Evolutionary conservation across 2,797 vertebrate genomes (phyloP).

Genomic region (Hipposideros larvatus): DNA sequence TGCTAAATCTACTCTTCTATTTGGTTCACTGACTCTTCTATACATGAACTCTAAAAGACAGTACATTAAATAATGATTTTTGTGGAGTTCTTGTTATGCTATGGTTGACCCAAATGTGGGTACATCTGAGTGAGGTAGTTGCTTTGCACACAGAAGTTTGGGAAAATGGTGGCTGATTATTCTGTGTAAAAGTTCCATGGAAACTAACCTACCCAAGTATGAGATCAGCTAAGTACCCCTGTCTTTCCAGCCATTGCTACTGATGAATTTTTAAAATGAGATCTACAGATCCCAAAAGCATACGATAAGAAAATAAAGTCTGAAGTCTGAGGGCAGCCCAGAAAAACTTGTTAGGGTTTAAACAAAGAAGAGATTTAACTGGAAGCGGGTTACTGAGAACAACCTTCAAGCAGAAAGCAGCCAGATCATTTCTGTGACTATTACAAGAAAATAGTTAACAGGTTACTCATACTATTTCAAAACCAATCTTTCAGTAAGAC

Average conservation of each 20-base stretch:
- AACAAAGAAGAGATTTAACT: constrained; percentile 50
- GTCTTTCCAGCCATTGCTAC: background rate
- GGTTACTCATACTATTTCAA: constrained; percentile 50
- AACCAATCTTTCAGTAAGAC: constrained; percentile 41
- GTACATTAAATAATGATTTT: constrained; percentile 21
- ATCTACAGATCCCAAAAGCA: constrained; percentile 12
- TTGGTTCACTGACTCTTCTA: constrained; percentile 7
- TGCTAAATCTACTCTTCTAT: constrained; percentile 30
- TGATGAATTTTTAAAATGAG: background rate
- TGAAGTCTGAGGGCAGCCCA: constrained; percentile 18
- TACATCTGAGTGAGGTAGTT: background rate
- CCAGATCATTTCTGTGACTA: constrained; percentile 48
- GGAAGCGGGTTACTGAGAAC: constrained; percentile 13
- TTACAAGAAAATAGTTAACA: constrained; percentile 55
- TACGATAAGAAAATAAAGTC: constrained; percentile 52
- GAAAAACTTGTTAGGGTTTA: constrained; percentile 17
- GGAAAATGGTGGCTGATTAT: constrained; percentile 29
- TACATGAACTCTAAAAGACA: background rate
- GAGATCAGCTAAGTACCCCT: background rate
- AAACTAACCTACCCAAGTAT: constrained; percentile 37
- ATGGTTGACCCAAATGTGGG: background rate
- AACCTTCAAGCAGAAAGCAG: constrained; percentile 38
- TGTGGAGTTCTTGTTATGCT: background rate
- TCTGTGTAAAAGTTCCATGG: background rate
- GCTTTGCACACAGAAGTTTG: constrained; percentile 5